Base-by-base conservation (phyloP, 2,888 invertebrate genomes). In the Brachylomia viminalis region DNA sequence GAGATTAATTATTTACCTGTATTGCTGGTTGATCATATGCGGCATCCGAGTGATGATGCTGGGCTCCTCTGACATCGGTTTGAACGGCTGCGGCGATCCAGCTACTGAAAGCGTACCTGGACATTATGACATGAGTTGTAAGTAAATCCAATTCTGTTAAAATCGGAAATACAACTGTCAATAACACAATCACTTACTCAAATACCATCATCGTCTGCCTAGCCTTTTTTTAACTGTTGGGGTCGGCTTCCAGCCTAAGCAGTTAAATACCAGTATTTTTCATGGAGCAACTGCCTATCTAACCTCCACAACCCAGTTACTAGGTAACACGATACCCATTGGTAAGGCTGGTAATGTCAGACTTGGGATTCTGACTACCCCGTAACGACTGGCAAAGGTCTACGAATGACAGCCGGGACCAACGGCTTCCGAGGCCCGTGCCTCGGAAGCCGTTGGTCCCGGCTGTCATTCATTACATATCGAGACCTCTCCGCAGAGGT, bases 21-120 rank as follows among this genome's bases (percentile, higher is more conserved):
- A 97, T 79, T 96, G 95, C 58, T 95, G 96, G 82, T 95, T 95
- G 89, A 96, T 92, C 95, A 96, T 96, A 77, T 97, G 96, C 78
- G 96, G 97, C 96, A 97, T 97, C 58, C 97, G 88, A 0, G 97
- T 97, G 85, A 97, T 97, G 86, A 96, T 93, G 88, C 96, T 96
- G 70, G 97, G 96, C 87, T 96, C 96, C 87, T 97, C 97, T 0
- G 94, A 83, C 64, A 94, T 93, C 4, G 96, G 96, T 82, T 95
- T 95, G 92, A 95, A 97, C 2, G 97, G 97, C 87, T 96, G 96
- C 83, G 96, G 97, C 23, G 97, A 96, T 5, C 97, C 97, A 17
- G 97, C 96, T 86, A 97, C 96, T 33, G 97, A 96, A 83, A 97
- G 87, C 33, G 96, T 96, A 75, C 96, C 96, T 96, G 89, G 49